Evolutionary conservation across 1,140 invertebrate species (phyloP).

Genomic region (Bursaphelenchus mucronatus): DNA sequence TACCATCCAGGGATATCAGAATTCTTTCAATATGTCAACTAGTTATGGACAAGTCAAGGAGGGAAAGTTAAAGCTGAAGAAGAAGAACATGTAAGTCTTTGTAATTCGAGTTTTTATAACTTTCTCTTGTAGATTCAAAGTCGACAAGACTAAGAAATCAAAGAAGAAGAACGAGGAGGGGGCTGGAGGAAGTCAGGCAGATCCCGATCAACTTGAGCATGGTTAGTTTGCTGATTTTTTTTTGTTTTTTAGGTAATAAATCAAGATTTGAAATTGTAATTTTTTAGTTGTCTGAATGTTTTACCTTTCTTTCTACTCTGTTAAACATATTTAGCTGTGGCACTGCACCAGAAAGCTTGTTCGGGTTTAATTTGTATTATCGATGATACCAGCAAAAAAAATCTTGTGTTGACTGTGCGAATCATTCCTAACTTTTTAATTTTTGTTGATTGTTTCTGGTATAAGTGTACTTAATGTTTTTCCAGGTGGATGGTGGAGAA

Average conservation of each 20-base stretch:
- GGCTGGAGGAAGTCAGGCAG: slow-evolving; percentile 13
- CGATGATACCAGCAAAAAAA: no score
- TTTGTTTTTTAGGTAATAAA: not conserved
- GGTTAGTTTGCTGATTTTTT: slow-evolving; percentile 17
- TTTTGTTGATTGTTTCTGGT: not conserved
- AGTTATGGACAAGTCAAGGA: slow-evolving; percentile 3
- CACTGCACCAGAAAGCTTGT: no score
- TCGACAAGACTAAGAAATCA: slow-evolving; percentile 19
- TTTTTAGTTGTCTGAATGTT: slow-evolving; percentile 3
- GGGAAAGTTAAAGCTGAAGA: slow-evolving; percentile 38
- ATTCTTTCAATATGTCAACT: no score
- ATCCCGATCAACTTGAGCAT: slow-evolving; percentile 37
- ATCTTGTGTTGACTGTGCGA: no score
- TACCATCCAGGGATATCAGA: no score
- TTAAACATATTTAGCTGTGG: no score
- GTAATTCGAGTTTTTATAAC: slow-evolving; percentile 8
- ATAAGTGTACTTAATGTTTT: not conserved
- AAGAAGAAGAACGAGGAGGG: slow-evolving; percentile 27
- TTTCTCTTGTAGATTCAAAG: slow-evolving; percentile 43
- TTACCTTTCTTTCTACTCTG: no score
- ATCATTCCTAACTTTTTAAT: not conserved
- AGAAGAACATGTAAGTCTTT: slow-evolving; percentile 44
- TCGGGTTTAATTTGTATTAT: no score
- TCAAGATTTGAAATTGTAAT: not conserved
- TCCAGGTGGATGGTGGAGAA: slow-evolving; percentile 39